These are phyloP conservation scores for Acanthococcus lagerstroemiae DNA, from an alignment of 2,888 invertebrate genomes.

Conservation along the genomic window DNA sequence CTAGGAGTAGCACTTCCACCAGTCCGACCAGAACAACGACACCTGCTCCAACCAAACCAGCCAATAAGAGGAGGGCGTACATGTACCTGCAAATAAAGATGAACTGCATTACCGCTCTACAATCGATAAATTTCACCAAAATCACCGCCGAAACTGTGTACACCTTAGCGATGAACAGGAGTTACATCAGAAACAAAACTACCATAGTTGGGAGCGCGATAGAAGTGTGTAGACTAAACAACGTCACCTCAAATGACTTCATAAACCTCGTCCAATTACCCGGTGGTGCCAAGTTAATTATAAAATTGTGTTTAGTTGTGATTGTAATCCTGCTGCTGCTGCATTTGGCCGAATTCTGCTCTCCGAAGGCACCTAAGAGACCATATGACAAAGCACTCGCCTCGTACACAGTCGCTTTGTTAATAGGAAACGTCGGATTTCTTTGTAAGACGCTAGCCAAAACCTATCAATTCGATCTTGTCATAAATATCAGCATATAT, in stretches of 20 bases:
- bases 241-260: too few relatives aligned
- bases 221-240: neutral
- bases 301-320: too few relatives aligned
- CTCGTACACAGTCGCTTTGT: conserved; percentile 44
- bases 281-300: too few relatives aligned
- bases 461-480: conserved; percentile 41
- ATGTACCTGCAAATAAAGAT: neutral
- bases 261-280: too few relatives aligned
- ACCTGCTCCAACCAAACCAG: too few relatives aligned
- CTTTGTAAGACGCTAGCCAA: conserved; percentile 44
- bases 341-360: conserved; percentile 43
- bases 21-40: neutral
- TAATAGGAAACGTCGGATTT: conserved; percentile 37
- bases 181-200: neutral
- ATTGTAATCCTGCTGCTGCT: conserved; percentile 44
- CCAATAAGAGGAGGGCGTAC: neutral
- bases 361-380: conserved; percentile 44
- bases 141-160: neutral
- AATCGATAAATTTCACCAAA: neutral
- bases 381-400: conserved; percentile 46
- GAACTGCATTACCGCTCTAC: neutral
- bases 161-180: neutral
- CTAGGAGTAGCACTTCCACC: too few relatives aligned
- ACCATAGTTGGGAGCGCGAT: neutral
- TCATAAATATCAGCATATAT: conserved; percentile 43